A percentile compares a stretch with the other conserved stretches of the same genome.
Evolutionary conservation across 2,888 invertebrate species (phyloP).

Genomic region (Amphipyra tragopoginis): DNA sequence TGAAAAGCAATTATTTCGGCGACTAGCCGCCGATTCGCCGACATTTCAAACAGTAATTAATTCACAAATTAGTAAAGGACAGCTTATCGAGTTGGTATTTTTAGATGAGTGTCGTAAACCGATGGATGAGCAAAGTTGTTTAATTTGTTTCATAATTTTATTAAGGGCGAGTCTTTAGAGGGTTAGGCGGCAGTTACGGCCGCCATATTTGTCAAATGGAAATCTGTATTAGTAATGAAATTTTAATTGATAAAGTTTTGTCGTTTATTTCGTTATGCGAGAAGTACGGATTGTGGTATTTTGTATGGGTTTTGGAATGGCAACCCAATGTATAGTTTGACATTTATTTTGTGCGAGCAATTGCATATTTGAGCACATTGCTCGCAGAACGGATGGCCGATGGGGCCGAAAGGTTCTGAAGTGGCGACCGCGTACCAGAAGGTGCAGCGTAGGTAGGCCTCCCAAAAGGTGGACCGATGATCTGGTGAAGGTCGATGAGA

Average conservation of each 20-base stretch:
- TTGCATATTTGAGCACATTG: too few species aligned
- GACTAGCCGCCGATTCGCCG: conserved; percentile 39
- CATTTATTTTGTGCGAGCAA: too few species aligned
- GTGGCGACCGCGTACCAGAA: too few species aligned
- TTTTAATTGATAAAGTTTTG: conserved; percentile 59
- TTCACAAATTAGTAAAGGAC: conserved; percentile 68
- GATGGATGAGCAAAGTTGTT: conserved; percentile 63
- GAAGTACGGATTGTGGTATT: conserved; percentile 23
- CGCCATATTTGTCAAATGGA: conserved; percentile 58
- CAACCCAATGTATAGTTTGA: neutral
- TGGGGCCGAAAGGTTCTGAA: too few species aligned
- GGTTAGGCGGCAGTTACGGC: conserved; percentile 47
- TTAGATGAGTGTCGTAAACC: conserved; percentile 62
- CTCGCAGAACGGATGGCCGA: too few species aligned
- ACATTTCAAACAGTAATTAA: conserved; percentile 64
- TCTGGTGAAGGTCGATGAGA: too few species aligned
- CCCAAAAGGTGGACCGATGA: too few species aligned
- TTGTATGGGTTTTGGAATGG: neutral
- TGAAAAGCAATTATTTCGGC: conserved; percentile 65
- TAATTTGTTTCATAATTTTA: conserved; percentile 69
- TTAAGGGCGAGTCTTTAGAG: conserved; percentile 58
- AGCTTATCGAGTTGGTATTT: conserved; percentile 66
- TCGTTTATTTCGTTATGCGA: conserved; percentile 49
- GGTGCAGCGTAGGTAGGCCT: too few species aligned
- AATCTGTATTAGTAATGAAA: conserved; percentile 58